These are phyloP conservation scores for Neocrepidodera transversa DNA, from an alignment of 2,888 invertebrate genomes.

Conservation along the genomic window DNA sequence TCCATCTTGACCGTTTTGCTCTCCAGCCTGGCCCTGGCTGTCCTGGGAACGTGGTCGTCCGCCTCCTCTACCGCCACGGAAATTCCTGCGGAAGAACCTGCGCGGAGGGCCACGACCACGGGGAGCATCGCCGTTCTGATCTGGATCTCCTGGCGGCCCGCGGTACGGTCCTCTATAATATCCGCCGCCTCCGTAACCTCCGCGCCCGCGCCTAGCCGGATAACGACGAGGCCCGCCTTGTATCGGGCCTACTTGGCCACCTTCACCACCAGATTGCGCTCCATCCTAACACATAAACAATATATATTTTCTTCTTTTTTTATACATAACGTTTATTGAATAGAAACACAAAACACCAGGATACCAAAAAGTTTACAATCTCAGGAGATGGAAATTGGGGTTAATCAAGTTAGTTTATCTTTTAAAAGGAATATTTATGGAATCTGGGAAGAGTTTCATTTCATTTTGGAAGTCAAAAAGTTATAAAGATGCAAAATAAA, in stretches of 20 bases:
- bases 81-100: conserved; percentile 76
- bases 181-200: conserved; percentile 55
- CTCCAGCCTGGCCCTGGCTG: conserved; percentile 60
- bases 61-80: conserved; percentile 71
- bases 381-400: too few relatives aligned
- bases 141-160: conserved; percentile 49
- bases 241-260: conserved; percentile 47
- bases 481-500: too few relatives aligned
- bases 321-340: too few relatives aligned
- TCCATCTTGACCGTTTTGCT: conserved; percentile 56
- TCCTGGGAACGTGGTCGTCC: conserved; percentile 66
- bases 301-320: too few relatives aligned
- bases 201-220: conserved; percentile 60
- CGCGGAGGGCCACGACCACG: conserved; percentile 64
- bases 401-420: too few relatives aligned
- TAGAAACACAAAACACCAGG: too few relatives aligned
- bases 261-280: conserved; percentile 57
- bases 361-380: too few relatives aligned
- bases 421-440: too few relatives aligned
- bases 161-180: conserved; percentile 60
- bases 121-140: conserved; percentile 57
- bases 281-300: too few relatives aligned
- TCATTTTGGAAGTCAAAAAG: too few relatives aligned
- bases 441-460: too few relatives aligned
- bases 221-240: conserved; percentile 61